Percentiles rank a stretch among this genome's conserved stretches.
These are phyloP conservation scores for Apamea anceps DNA, from an alignment of 2,888 invertebrate genomes.

Conservation along the genomic window DNA sequence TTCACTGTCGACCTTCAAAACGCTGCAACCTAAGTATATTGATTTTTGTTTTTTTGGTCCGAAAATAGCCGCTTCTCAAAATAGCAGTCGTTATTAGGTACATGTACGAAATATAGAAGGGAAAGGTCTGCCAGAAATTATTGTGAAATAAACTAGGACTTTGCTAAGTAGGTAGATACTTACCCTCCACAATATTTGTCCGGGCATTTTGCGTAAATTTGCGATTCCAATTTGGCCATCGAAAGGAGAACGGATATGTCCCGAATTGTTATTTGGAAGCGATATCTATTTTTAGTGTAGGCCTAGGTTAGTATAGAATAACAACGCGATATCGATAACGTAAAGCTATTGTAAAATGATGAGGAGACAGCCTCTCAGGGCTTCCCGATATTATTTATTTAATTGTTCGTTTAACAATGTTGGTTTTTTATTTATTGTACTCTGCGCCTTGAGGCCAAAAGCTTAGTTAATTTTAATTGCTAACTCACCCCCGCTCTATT, in stretches of 20 bases:
- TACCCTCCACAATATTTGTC: background rate
- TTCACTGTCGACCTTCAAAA: background rate
- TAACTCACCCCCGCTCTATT: background rate
- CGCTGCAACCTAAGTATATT: background rate
- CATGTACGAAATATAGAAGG: too few relatives aligned
- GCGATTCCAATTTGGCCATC: conserved; percentile 9
- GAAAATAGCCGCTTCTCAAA: background rate
- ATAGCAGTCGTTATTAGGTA: background rate
- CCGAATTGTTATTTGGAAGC: conserved; percentile 30
- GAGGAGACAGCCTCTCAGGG: background rate
- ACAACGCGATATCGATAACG: background rate
- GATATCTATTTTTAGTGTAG: conserved; percentile 9
- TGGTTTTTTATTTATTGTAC: background rate
- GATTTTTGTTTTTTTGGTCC: too few relatives aligned
- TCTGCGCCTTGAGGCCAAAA: background rate
- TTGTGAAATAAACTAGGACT: conserved; percentile 6
- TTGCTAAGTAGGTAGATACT: background rate
- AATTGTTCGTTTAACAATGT: background rate
- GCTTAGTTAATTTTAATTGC: conserved; percentile 8
- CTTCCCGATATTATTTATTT: background rate
- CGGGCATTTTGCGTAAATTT: conserved; percentile 15
- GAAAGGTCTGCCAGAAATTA: background rate
- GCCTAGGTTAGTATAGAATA: background rate
- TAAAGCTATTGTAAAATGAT: background rate
- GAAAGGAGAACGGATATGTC: conserved; percentile 22